Conservation (phyloP, 2,888 invertebrate species). For the Leucozona laternaria region DNA sequence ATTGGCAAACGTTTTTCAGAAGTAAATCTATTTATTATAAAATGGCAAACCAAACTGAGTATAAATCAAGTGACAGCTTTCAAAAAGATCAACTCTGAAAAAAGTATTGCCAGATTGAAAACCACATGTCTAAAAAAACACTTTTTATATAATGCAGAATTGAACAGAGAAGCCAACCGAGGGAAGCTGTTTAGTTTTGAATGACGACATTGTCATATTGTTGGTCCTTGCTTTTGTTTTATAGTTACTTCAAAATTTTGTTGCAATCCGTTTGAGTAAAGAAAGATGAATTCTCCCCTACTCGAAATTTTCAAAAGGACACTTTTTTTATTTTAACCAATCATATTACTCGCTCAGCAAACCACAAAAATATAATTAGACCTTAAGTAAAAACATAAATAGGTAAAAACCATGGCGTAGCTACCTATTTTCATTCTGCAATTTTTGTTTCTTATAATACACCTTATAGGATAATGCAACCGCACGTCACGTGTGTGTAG, state of each 20-base stretch:
- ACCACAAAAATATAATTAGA: constrained; percentile 72
- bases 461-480: constrained; percentile 39
- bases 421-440: background rate
- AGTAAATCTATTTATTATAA: too few relatives aligned
- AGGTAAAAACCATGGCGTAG: constrained; percentile 34
- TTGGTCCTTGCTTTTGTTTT: background rate
- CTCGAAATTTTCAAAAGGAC: background rate
- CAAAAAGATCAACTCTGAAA: too few relatives aligned
- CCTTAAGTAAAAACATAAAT: constrained; percentile 46
- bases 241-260: background rate
- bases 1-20: too few relatives aligned
- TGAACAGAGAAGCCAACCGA: background rate
- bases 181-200: background rate
- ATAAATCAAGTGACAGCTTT: too few relatives aligned
- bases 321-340: constrained; percentile 55
- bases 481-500: constrained; percentile 67
- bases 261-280: constrained; percentile 30
- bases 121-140: too few relatives aligned
- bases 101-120: too few relatives aligned
- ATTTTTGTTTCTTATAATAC: constrained; percentile 26
- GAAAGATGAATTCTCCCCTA: constrained; percentile 56
- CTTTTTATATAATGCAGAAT: too few relatives aligned
- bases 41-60: too few relatives aligned
- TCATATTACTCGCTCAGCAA: constrained; percentile 60
- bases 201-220: background rate